Percentiles rank a stretch among this genome's conserved stretches.
Conservation (phyloP, 2,797 vertebrate genomes). For the Apogon talboti region DNA sequence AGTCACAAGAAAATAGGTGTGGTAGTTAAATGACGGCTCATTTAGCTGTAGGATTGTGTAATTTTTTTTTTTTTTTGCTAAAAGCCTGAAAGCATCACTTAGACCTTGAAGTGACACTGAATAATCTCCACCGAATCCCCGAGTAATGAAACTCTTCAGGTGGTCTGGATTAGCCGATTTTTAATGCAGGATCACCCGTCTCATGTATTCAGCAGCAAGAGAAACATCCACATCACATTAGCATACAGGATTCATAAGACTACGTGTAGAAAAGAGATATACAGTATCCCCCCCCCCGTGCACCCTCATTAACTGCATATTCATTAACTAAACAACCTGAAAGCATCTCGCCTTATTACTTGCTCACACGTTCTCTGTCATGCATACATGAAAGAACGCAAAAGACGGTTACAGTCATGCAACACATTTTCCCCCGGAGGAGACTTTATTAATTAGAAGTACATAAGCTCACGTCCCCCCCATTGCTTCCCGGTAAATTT, state of each 20-base stretch:
- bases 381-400: conserved; percentile 36
- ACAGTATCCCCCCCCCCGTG: background rate
- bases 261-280: background rate
- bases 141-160: conserved; percentile 40
- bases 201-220: conserved; percentile 14
- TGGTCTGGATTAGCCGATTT: conserved; percentile 40
- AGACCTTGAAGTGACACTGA: conserved; percentile 22
- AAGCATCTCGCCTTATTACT: conserved; percentile 29
- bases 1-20: background rate
- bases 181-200: conserved; percentile 19
- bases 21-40: background rate
- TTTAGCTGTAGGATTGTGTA: too few relatives aligned
- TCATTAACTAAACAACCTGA: conserved; percentile 40
- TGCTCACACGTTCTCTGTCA: conserved; percentile 9
- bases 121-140: conserved; percentile 32
- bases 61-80: background rate
- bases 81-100: conserved; percentile 19
- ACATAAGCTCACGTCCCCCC: conserved; percentile 35
- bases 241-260: conserved; percentile 27
- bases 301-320: conserved; percentile 8
- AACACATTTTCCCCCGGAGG: conserved; percentile 19
- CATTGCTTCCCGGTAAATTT: conserved; percentile 29
- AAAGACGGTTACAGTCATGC: conserved; percentile 23
- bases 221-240: conserved; percentile 4
- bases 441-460: conserved; percentile 70